Base-by-base conservation (phyloP, 2,888 invertebrate species). In the Monochamus alternatus region DNA sequence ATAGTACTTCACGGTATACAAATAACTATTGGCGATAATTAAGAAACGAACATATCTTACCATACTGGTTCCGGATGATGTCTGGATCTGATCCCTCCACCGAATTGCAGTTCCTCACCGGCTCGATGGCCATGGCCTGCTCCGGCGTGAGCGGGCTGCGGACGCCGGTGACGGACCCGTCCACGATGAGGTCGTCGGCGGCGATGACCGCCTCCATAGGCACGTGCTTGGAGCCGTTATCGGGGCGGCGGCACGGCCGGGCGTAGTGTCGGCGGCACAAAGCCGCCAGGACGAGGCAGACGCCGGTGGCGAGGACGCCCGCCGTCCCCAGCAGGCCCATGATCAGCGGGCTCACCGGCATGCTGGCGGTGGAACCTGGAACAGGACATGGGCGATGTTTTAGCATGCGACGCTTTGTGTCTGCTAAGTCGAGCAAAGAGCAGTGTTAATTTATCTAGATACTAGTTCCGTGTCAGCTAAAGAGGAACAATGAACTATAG, bases 41-140 rank as follows among this genome's bases (percentile, higher is more conserved):
- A 22, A 22, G 22, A 22, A 4, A 38, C 38, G 38, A 38, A 38
- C 38, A 38, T 22, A 71, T 88, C 93, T 92, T 86, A 96, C 96
- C 96, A 90, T 96, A 95, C 89, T 96, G 94, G 91, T 95, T 95
- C 81, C 96, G 94, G 89, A 96, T 96, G 85, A 96, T 95, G 89
- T 96, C 96, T 64, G 96, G 96, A 90, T 96, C 96, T 70, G 95
- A 94, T 85, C 95, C 95, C 83, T 94, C 94, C 31, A 86, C 81
- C 32, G 86, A 83, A 88, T 82, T 82, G 87, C 92, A 90, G 88
- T 90, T 90, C 87, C 91, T 88, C 38, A 86, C 81, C 47, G 86
- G 84, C 71, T 86, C 86, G 12, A 82, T 83, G n/a, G 84, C 82
- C 22, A 85, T 82, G 43, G 81, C 81, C 64, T 86, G 85, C 86